Conservation (phyloP, 2,797 vertebrate genomes). For the Takifugu ocellatus region DNA sequence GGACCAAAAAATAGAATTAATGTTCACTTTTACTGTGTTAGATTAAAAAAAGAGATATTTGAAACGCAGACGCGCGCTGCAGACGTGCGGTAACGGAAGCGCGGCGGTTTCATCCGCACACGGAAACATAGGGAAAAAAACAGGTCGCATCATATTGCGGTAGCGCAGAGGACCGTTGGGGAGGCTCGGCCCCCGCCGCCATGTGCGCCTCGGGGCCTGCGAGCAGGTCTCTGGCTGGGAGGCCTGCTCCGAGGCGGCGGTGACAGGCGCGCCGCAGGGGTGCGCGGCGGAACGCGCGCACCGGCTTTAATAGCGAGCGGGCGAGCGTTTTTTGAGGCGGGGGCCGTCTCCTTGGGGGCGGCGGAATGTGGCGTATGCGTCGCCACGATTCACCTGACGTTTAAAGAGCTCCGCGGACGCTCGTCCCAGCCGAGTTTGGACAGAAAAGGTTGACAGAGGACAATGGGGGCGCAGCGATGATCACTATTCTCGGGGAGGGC, state of each 20-base stretch:
- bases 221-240: not conserved
- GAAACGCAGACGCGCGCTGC: no score
- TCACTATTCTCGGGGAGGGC: constrained; percentile 1
- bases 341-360: no score
- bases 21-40: no score
- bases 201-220: constrained; percentile 47
- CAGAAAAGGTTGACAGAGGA: constrained; percentile 63
- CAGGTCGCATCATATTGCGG: constrained; percentile 1
- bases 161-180: constrained; percentile 33
- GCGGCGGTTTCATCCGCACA: constrained; percentile 33
- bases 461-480: constrained; percentile 16
- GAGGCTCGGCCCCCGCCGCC: constrained; percentile 17
- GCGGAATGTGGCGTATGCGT: not conserved
- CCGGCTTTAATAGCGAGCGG: constrained; percentile 33
- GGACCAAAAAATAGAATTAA: no score
- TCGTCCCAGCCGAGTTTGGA: not conserved
- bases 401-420: no score
- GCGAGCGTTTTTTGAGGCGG: constrained; percentile 2
- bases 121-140: constrained; percentile 51
- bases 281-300: constrained; percentile 24
- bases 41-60: no score
- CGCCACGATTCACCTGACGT: not conserved
- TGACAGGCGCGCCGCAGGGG: no score
- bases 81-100: no score
- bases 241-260: no score